A percentile compares a stretch with the other conserved stretches of the same genome.
These are phyloP conservation scores for Drosophila busckii DNA, from an alignment of 1,140 invertebrate species.

Conservation along the genomic window DNA sequence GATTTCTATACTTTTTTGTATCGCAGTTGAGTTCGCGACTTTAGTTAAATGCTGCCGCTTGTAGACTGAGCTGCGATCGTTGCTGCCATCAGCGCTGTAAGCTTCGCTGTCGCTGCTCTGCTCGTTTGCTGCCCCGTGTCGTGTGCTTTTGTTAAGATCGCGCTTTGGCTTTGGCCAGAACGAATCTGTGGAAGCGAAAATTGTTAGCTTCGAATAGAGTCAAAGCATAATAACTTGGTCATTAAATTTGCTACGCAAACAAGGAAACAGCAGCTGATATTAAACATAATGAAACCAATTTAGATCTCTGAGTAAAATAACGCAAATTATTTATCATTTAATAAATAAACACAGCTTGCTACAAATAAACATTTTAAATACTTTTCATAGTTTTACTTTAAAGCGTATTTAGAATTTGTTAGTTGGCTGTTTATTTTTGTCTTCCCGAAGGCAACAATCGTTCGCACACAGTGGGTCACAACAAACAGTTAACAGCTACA, in stretches of 20 bases:
- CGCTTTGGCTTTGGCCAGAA: conserved; percentile 34
- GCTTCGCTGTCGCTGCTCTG: conserved; percentile 33
- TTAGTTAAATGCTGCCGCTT: conserved; percentile 68
- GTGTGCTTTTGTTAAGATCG: conserved; percentile 41
- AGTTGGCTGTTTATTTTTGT: conserved; percentile 12
- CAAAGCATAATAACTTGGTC: conserved; percentile 4
- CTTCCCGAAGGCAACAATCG: conserved; percentile 25
- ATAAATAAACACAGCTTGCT: too few species aligned
- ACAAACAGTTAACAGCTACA: conserved; percentile 24
- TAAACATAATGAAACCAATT: neutral
- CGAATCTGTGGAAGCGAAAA: conserved; percentile 38
- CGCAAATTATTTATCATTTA: too few species aligned
- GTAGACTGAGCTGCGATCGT: conserved; percentile 57
- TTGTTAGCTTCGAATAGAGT: conserved; percentile 2
- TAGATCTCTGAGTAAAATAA: too few species aligned
- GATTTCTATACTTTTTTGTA: too few species aligned
- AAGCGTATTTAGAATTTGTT: conserved; percentile 3
- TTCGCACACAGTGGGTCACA: conserved; percentile 27
- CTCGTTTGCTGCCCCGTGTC: conserved; percentile 25
- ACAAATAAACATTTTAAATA: too few species aligned
- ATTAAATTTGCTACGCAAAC: conserved; percentile 24
- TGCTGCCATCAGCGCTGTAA: conserved; percentile 46
- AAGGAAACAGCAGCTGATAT: conserved; percentile 4
- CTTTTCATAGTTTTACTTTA: too few species aligned
- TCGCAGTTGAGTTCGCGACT: too few species aligned